Evolutionary conservation across 2,888 invertebrate genomes (phyloP), one percentile per base, ranked within the genome.

Genomic region (Carterocephalus palaemon): DNA sequence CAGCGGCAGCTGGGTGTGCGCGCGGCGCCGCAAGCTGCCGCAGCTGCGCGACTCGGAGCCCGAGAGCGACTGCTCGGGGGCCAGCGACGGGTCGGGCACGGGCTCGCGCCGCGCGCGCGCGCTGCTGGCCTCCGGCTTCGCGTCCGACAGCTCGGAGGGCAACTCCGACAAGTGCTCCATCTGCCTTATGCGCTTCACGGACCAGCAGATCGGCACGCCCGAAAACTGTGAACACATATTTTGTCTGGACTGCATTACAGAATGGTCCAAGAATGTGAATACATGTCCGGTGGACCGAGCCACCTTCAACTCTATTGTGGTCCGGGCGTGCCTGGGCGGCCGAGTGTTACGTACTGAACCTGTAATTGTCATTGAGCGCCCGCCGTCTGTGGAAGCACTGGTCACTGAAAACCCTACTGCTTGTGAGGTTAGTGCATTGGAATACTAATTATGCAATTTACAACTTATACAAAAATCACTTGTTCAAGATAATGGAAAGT

Each of bases 261-360:
- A 97, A 71, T 98, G 98, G 98, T 92, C 96, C n/a, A 95, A 92
- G 88, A 96, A 95, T 86, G 93, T 96, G 28, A 96, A 96, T 68
- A 97, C 97, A 1, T 98, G 98, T 73, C 98, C 98, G 0, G 94
- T 97, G 22, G 97, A 98, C 77, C 89, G 97, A 24, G 91, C 92
- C 57, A 90, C 90, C 22, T 98, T 96, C 72, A 89, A 91, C 47
- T 81, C 90, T 28, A 95, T 97, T 49, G 79, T 93, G 41, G 95
- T 96, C 20, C 89, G 92, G 49, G 88, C 90, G 29, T 89, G 89
- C 63, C 81, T 90, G 0, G 91, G 90, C 19, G 94, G 94, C 1
- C 86, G 90, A 5, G 82, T 93, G 36, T 67, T 91, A 12, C 89
- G 91, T 48, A 90, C 90, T 50, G 89, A 95, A 46, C 88, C 90